Base-by-base conservation (phyloP, 2,113 vertebrate genomes). In the Hyperoodon ampullatus region DNA sequence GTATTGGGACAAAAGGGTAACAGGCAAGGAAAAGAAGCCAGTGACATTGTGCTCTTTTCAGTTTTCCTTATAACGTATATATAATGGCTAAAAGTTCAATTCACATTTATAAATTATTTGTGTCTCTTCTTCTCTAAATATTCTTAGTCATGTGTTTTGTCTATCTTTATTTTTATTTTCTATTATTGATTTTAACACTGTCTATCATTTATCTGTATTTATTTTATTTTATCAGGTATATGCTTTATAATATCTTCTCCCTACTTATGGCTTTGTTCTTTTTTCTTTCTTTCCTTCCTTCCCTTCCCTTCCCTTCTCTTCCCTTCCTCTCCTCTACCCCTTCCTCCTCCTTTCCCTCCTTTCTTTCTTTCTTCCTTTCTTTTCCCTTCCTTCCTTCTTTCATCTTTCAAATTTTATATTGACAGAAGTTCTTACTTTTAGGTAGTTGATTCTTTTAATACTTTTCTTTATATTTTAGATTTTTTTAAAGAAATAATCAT, bases 181-280 rank as follows among this genome's bases (percentile, higher is more conserved):
- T 86, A 3, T 50, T 88, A 71, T 5, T 15, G 8, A 78, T 58
- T 88, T 30, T 92, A 70, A 90, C 30, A 74, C 33, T 91, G 50
- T 35, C 7, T 35, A 61, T 55, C 16, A 44, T 61, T 50, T 74
- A 30, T 63, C 50, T 88, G n/a, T 88, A 33, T 66, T 47, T 71
- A 35, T 35, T 47, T 39, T 71, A 44, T n/a, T 58, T 61, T n/a
- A 78, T 72, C 7, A 78, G 19, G 18, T 35, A 28, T 11, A 24
- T 81, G 19, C 11, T 94, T 87, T 68, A 84, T 12, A n/a, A 47
- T 78, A 78, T 50, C 26, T 50, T 71, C 15, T 91, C 2, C 8
- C 8, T 88, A 14, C 6, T 68, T 81, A 70, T n/a, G 8, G 16
- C 8, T 68, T 82, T 3, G 9, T 68, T 81, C 18, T 68, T 83